Evolutionary conservation across 2,113 vertebrate species (phyloP), one percentile per base, ranked within the genome.

Genomic region (Pipra filicauda): DNA sequence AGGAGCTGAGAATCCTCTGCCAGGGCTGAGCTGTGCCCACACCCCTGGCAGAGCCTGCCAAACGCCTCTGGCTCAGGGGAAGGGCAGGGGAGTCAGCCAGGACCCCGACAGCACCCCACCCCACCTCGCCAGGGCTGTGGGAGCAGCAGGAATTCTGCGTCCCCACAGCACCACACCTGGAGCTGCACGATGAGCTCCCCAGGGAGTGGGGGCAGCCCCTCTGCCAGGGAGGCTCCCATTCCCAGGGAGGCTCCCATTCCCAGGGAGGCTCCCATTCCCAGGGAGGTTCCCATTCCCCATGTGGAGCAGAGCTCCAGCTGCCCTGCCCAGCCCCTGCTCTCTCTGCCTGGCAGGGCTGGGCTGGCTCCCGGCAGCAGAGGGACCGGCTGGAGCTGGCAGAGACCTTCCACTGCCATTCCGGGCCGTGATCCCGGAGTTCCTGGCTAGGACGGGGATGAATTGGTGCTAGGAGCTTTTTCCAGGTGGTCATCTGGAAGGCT

Each of bases 81-180:
- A 17, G 8, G 44, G 18, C 18, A 1, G 17, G 15, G 15, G 67
- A 65, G 62, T 30, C 11, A 16, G 18, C 24, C 41, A 87, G 71
- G 54, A 75, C 7, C 57, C 37, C 3, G 0, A 21, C 43, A 57
- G 9, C 23, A n/a, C 26, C 59, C 46, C 84, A 49, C 21, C 46
- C 75, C 69, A 11, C n/a, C 23, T 18, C 23, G 0, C 24, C 2
- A 1, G 12, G 55, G 65, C 8, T 69, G 58, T 4, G 1, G 5
- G 51, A 41, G 52, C 77, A 5, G 35, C 61, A 9, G 85, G 85
- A 79, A 87, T 79, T n/a, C 13, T 0, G 62, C 85, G 51, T 74
- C 37, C 66, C 41, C n/a, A 8, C 39, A 30, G 13, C 21, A 0
- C 8, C 48, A 3, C 48, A 9, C 3, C 1, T 8, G 35, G 37